Percentiles rank a stretch among this genome's conserved stretches.
Evolutionary conservation across 2,888 invertebrate species (phyloP).

Genomic region (Macrosiphum euphorbiae): DNA sequence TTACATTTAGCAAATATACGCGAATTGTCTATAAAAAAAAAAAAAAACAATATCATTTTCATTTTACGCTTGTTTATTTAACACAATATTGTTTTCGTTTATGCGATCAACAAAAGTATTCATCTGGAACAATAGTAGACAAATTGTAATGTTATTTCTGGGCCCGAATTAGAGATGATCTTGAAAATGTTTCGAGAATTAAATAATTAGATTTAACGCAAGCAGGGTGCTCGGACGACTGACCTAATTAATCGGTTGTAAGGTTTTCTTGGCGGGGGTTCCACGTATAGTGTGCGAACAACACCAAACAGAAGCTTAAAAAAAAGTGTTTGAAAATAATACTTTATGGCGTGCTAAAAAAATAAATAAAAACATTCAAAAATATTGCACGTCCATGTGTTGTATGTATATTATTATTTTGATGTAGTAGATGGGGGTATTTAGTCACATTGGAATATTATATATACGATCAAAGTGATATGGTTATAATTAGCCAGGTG

Average conservation of each 20-base stretch:
- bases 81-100: not conserved
- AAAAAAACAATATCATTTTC: not conserved
- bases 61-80: not conserved
- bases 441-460: not conserved
- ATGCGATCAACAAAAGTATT: conserved; percentile 3
- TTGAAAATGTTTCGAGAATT: not conserved
- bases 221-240: conserved; percentile 19
- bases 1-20: not conserved
- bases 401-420: not conserved
- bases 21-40: not conserved
- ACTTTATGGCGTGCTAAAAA: not conserved
- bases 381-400: not conserved
- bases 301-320: not conserved
- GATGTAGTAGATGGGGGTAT: not conserved
- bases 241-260: conserved; percentile 44
- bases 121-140: conserved; percentile 25
- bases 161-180: not conserved
- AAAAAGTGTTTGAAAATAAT: not conserved
- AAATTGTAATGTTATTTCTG: conserved; percentile 32
- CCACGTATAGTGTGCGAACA: not conserved
- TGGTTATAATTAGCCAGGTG: not conserved
- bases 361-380: not conserved
- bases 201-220: conserved; percentile 48
- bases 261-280: conserved; percentile 3
- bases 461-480: not conserved